Evolutionary conservation across 2,797 vertebrate species (phyloP), one percentile per base, ranked within the genome.

Genomic region (Amphiprion clarkii): DNA sequence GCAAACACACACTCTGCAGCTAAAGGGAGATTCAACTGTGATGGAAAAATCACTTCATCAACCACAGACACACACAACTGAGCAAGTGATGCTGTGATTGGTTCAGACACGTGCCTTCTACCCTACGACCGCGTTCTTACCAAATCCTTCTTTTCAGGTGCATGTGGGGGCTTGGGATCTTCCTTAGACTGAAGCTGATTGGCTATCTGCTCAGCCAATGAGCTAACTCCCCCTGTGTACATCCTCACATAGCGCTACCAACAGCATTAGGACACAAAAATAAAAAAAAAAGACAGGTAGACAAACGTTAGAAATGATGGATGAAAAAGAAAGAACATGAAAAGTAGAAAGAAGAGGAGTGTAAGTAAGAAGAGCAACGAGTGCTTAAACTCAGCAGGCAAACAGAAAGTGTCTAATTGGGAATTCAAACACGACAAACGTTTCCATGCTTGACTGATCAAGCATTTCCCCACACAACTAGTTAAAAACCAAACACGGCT

Each of bases 201-300:
- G 96, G 96, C 96, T 97, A 98, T 95, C 94, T 98, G 97, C 90
- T 97, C 96, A 96, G 98, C 95, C 97, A 99, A 91, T 86, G 96
- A 97, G 96, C 96, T 96, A 95, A 99, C 96, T 81, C 96, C 98
- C 76, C 97, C 97, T 74, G 97, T 98, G 95, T 97, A 98, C 97
- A 98, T 96, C 96, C 96, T 97, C 94, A 98, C 95, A 94, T 95
- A 98, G 91, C 94, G 96, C 97, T 99, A 96, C 77, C 74, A 87
- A 89, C 81, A 89, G 62, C 76, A 81, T 71, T 54, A 55, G 62
- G 66, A 13, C 5, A 54, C 36, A 21, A 8, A 44, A 29, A 0
- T 16, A 40, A 21, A 46, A 19, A 71, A 71, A 91, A 90, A 70
- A 84, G 79, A 87, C 60, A 83, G 29, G 67, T 83, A 81, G 56